Evolutionary conservation across 2,797 vertebrate species (phyloP), one percentile per base, ranked within the genome.

Genomic region (Chaetodon trifasciatus): DNA sequence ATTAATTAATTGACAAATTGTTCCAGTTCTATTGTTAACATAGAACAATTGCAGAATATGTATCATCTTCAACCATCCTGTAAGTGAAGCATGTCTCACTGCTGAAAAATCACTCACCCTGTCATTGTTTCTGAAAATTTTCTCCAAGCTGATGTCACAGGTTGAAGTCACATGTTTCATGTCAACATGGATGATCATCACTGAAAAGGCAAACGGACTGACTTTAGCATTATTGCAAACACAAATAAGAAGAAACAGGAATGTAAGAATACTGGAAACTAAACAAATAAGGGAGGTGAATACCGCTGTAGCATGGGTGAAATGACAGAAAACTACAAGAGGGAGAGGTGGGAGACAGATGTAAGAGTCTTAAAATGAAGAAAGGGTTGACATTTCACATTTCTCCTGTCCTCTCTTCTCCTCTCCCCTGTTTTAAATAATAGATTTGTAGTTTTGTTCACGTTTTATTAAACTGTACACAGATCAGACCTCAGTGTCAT

Each of bases 401-500:
- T n/a, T n/a, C n/a, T 70, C 56, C 21, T 68, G 23, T 63, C 70
- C 56, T 62, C 49, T 21, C 19, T 17, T 42, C 49, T 56, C 47
- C n/a, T 84, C 69, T 47, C 49, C 60, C 53, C 49, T 24, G 13
- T 23, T 28, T 44, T 94, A 28, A 96, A 96, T 95, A 93, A 95
- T 94, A 67, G 42, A 96, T 93, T 83, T 39, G 44, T 85, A 90
- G 71, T 92, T 93, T 96, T 93, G 84, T 90, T 94, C 91, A 95
- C 97, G 93, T 91, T 96, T 96, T 78, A 88, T 95, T 95, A 78
- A 93, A 66, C 69, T 91, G 90, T 93, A 84, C 91, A 89, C 92
- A 96, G 93, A 94, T 96, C 84, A 95, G 93, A 95, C 96, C 93
- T 91, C 91, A 83, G 90, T 91, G 87, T 69, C 90, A 89, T 89